A percentile compares a stretch with the other conserved stretches of the same genome.
These are phyloP conservation scores for Alsophila aescularia DNA, from an alignment of 2,888 invertebrate species.

Conservation along the genomic window DNA sequence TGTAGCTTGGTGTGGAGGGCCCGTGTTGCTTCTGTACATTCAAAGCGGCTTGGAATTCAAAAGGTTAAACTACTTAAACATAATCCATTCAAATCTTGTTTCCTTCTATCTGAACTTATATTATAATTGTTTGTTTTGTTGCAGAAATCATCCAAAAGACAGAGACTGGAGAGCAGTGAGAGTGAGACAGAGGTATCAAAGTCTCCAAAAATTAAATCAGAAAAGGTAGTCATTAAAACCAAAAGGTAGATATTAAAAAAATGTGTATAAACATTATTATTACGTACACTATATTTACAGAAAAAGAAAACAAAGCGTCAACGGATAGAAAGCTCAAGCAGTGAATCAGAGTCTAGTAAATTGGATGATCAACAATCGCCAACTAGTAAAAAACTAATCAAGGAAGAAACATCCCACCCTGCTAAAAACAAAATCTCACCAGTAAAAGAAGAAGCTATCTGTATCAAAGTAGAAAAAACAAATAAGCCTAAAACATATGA, in stretches of 20 bases:
- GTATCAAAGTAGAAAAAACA: conserved; percentile 51
- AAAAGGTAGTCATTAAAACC: too few species aligned
- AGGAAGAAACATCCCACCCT: conserved; percentile 3
- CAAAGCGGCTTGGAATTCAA: too few species aligned
- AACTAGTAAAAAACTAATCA: conserved; percentile 11
- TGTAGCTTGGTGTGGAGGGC: too few species aligned
- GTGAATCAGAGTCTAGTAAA: conserved; percentile 53
- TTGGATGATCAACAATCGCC: conserved; percentile 5
- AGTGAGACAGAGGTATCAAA: conserved; percentile 51
- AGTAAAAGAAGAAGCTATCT: conserved; percentile 32
- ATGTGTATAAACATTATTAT: too few species aligned
- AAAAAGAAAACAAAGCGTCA: conserved; percentile 68
- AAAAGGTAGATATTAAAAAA: too few species aligned
- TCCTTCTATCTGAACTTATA: too few species aligned
- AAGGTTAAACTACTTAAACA: too few species aligned
- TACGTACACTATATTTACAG: conserved; percentile 37
- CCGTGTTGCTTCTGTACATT: too few species aligned
- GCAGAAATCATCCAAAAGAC: conserved; percentile 63
- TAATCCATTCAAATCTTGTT: too few species aligned
- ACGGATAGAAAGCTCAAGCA: conserved; percentile 70
- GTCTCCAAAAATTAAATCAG: conserved; percentile 36
- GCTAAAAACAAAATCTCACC: conserved; percentile 1
- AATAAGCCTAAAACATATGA: conserved; percentile 58
- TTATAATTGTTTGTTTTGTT: conserved; percentile 1
- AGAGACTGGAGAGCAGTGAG: conserved; percentile 63